Percentiles rank a stretch among this genome's conserved stretches.
Evolutionary conservation across 2,888 invertebrate genomes (phyloP).

Genomic region (Nomada lathburiana): DNA sequence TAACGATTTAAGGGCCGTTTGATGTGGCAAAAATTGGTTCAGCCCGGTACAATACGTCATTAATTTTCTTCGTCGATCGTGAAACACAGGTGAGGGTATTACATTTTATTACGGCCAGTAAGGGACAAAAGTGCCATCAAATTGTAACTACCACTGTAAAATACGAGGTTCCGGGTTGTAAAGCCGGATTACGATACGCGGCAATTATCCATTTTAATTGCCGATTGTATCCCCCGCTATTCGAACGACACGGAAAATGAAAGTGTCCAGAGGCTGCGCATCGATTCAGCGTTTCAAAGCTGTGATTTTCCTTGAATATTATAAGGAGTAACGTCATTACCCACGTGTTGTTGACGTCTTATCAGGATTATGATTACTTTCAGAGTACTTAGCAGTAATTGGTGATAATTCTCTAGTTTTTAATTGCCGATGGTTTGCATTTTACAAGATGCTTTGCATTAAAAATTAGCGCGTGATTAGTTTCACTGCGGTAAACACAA

Average conservation of each 20-base stretch:
- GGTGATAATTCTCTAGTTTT: too few relatives aligned
- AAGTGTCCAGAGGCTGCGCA: background rate
- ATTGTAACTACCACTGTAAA: conserved; percentile 51
- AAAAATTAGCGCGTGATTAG: too few relatives aligned
- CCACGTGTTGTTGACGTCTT: background rate
- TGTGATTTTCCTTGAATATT: conserved; percentile 28
- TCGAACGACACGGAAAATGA: conserved; percentile 34
- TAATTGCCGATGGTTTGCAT: too few relatives aligned
- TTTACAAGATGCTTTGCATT: too few relatives aligned
- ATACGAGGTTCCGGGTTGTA: conserved; percentile 52
- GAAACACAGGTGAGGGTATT: conserved; percentile 35
- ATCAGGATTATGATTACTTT: too few relatives aligned
- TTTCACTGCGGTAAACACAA: too few relatives aligned
- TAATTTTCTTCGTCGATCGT: conserved; percentile 17
- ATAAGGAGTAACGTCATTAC: conserved; percentile 24
- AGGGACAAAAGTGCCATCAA: conserved; percentile 38
- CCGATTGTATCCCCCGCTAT: conserved; percentile 23
- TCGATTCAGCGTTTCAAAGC: conserved; percentile 2
- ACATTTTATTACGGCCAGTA: conserved; percentile 50
- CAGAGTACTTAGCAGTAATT: too few relatives aligned
- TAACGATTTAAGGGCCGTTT: background rate
- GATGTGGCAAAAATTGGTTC: conserved; percentile 7
- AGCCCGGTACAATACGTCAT: background rate
- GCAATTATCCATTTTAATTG: conserved; percentile 62
- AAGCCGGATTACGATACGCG: conserved; percentile 51